Base-by-base conservation (phyloP, 30 jellyfish, hydroid and myxozoan genomes). In the Catostylus mosaicus region DNA sequence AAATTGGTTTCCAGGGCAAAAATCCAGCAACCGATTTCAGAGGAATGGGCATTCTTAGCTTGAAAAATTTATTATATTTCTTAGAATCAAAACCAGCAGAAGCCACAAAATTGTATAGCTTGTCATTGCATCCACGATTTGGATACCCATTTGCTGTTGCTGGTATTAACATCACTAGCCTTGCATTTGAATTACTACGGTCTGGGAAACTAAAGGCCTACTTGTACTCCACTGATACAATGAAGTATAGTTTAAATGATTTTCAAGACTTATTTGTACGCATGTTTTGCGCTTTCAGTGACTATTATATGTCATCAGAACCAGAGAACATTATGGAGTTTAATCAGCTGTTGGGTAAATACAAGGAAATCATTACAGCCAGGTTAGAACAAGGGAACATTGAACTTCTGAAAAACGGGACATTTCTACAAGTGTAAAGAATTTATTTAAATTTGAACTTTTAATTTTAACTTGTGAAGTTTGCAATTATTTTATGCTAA, bases 1-100 rank as follows among this genome's bases (percentile, higher is more conserved):
- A 90, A 47, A 84, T 90, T 68, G 97, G 97, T 20, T 90, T 90
- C 61, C 97, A 90, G 71, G 97, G 97, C 20, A 90, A 84, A 70
- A 84, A 90, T 48, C 97, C 97, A 6, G 97, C 97, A 26, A 90
- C 97, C 2, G 97, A 90, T 85, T 90, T 90, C 66, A 75, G 97
- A 22, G 97, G 97, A 29, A 90, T 90, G 97, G 97, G 97, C 12
- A 78, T 90, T 4, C 88, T 90, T 16, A 72, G 92, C 78, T 40
- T 90, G 72, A 84, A 73, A 73, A 90, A 90, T 47, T 32, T 90
- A 61, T 14, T 90, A 24, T 90, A 37, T 68, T 77, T 90, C 75
- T 40, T 90, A 31, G 96, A 90, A 71, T 77, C 74, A 11, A 38
- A 77, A 9, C 85, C 93, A 35, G 89, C 78, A 20, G 90, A 61